Conservation (phyloP, 2,113 vertebrate species). For the Petromus typicus region DNA sequence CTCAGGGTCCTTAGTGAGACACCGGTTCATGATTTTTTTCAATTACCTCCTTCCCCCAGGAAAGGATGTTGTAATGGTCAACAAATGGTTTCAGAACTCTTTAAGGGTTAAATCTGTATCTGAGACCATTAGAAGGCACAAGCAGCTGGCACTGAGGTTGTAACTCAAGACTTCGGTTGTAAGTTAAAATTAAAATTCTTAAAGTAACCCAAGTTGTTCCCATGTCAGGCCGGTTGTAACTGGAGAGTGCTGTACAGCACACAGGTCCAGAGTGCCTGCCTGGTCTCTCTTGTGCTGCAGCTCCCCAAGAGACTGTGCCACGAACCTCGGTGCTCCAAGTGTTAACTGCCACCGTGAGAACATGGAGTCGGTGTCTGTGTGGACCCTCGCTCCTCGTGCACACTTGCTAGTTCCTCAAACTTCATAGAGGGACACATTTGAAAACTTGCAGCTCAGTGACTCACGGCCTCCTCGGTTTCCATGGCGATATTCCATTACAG, state of each 20-base stretch:
- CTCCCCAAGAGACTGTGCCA: not conserved
- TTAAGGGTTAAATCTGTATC: too few species aligned
- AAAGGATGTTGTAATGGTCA: too few species aligned
- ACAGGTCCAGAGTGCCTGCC: not conserved
- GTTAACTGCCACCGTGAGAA: not conserved
- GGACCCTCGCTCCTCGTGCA: not conserved
- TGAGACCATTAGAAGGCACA: too few species aligned
- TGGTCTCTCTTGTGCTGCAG: fast-evolving
- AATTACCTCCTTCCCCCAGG: too few species aligned
- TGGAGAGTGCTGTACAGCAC: not conserved
- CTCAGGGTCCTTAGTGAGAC: too few species aligned
- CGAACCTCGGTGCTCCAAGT: not conserved
- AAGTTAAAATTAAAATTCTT: too few species aligned
- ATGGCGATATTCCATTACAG: constrained; percentile 93
- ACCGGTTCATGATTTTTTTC: too few species aligned
- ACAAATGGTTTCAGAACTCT: too few species aligned
- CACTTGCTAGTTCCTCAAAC: not conserved
- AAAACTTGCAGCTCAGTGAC: constrained; percentile 64
- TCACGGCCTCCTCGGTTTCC: constrained; percentile 87
- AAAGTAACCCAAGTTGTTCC: too few species aligned
- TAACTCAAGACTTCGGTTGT: too few species aligned
- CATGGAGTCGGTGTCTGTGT: not conserved
- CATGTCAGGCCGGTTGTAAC: too few species aligned
- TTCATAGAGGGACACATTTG: constrained; percentile 54
- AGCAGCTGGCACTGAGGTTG: too few species aligned